Evolutionary conservation across 2,113 vertebrate species (phyloP).

Genomic region (Lucifuga dentata): DNA sequence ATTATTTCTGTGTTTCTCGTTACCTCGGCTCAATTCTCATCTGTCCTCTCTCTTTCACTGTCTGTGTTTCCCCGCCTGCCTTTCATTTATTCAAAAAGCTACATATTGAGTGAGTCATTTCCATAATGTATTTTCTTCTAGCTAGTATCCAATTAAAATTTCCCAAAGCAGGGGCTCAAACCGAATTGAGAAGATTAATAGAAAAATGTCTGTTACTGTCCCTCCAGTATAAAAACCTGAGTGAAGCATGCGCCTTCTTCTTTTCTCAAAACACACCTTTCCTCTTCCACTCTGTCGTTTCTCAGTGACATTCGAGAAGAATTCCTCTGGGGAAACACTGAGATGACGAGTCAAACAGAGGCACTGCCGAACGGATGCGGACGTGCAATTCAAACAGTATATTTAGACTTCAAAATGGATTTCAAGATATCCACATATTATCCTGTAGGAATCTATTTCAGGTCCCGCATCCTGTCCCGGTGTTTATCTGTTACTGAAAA

Average conservation of each 20-base stretch:
- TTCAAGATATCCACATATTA: constrained; percentile 61
- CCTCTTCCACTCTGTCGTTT: constrained; percentile 19
- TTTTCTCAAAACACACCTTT: neutral
- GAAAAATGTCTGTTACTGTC: constrained; percentile 33
- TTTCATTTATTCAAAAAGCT: constrained; percentile 54
- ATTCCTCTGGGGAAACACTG: constrained; percentile 49
- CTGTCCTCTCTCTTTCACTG: constrained; percentile 22
- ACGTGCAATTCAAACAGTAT: constrained; percentile 58
- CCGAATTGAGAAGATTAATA: constrained; percentile 52
- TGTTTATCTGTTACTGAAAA: constrained; percentile 69
- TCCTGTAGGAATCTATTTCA: constrained; percentile 71
- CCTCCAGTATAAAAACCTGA: constrained; percentile 35
- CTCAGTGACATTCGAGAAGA: constrained; percentile 18
- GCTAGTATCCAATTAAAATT: constrained; percentile 55
- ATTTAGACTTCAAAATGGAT: constrained; percentile 68
- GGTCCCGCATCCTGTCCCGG: constrained; percentile 67
- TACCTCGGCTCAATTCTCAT: constrained; percentile 47
- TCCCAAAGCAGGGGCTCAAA: constrained; percentile 22
- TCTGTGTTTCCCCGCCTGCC: constrained; percentile 11
- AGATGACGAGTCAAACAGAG: constrained; percentile 51
- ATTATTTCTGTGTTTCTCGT: constrained; percentile 62
- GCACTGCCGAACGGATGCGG: constrained; percentile 31
- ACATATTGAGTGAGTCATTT: constrained; percentile 49
- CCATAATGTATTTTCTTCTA: constrained; percentile 43
- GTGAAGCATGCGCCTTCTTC: constrained; percentile 9